Percentiles rank a stretch among this genome's conserved stretches.
These are phyloP conservation scores for Volucella inanis DNA, from an alignment of 2,888 invertebrate species.

Conservation along the genomic window DNA sequence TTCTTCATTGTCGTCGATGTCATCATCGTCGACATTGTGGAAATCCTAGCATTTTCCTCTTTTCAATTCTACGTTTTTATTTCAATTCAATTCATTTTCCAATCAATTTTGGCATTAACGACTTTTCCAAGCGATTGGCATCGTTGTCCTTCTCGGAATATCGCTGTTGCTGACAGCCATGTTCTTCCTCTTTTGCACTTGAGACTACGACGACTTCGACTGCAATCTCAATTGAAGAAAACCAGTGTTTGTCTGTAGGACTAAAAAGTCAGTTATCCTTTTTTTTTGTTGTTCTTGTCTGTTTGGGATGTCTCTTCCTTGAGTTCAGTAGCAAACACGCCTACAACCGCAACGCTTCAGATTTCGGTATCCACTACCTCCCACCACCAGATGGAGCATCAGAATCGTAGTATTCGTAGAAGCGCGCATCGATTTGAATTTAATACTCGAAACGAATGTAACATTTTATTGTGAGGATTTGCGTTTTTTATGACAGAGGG, in stretches of 20 bases:
- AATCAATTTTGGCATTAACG: constrained; percentile 71
- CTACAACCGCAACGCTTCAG: no score
- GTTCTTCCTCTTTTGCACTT: constrained; percentile 53
- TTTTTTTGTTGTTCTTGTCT: constrained; percentile 6
- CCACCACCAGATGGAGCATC: neutral
- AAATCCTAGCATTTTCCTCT: constrained; percentile 59
- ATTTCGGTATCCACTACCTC: no score
- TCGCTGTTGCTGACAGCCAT: constrained; percentile 66
- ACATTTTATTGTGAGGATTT: constrained; percentile 72
- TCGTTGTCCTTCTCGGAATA: constrained; percentile 52
- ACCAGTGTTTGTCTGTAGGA: constrained; percentile 58
- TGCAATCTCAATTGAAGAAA: constrained; percentile 6
- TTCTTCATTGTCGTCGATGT: constrained; percentile 36
- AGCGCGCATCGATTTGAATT: constrained; percentile 67
- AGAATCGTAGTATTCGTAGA: constrained; percentile 5
- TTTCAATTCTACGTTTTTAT: constrained; percentile 59
- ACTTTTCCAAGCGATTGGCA: constrained; percentile 73
- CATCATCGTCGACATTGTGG: constrained; percentile 34
- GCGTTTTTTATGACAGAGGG: constrained; percentile 44
- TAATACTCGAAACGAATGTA: constrained; percentile 71
- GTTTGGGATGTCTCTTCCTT: neutral
- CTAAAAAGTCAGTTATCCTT: constrained; percentile 52
- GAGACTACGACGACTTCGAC: neutral
- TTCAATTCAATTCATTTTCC: constrained; percentile 74
- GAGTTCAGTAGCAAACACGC: constrained; percentile 1